Base-by-base conservation (phyloP, 2,113 vertebrate species). In the Labrus mixtus region DNA sequence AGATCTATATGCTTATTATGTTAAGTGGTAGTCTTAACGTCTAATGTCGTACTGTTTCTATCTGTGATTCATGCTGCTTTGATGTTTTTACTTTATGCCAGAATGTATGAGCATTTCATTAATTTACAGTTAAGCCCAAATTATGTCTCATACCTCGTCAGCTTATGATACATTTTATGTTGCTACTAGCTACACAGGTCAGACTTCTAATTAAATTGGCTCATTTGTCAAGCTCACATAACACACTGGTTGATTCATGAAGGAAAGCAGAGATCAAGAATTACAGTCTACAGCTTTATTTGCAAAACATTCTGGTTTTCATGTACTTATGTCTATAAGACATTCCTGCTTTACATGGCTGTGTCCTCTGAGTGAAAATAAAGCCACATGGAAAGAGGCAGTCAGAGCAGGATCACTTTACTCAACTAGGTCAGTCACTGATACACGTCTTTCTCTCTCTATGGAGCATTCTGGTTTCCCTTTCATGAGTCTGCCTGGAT, bases 171-270 rank as follows among this genome's bases (percentile, higher is more conserved):
- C 73, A 87, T 84, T 13, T 67, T 58, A 41, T 45, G 48, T 70
- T 59, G 59, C 61, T 60, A 75, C 82, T 75, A 68, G 57, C 58
- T 53, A 29, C 53, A 71, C 43, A 43, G 36, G 74, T 72, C 77
- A 29, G 65, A 71, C 46, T 66, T 78, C 46, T 85, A 84, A 84
- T 82, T 83, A 71, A 58, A 68, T 81, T 41, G 53, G 41, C 25
- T 83, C 50, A 70, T 82, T 75, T 76, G 63, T 85, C 67, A 54
- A 20, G 65, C 60, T 78, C 65, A 12, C 9, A 57, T 45, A 67
- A 72, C 64, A 63, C 29, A 46, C 45, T 55, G 48, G 41, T 53
- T 68, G 86, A 79, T 85, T 82, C 58, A 76, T 62, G 29, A 70
- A 56, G 43, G 65, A 58, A 58, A 45, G 0, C 8, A 65, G 25